A percentile compares a stretch with the other conserved stretches of the same genome.
phyloP scores from a whole-genome alignment of 2,888 invertebrate genomes.

The Melanostoma mellinum region DNA sequence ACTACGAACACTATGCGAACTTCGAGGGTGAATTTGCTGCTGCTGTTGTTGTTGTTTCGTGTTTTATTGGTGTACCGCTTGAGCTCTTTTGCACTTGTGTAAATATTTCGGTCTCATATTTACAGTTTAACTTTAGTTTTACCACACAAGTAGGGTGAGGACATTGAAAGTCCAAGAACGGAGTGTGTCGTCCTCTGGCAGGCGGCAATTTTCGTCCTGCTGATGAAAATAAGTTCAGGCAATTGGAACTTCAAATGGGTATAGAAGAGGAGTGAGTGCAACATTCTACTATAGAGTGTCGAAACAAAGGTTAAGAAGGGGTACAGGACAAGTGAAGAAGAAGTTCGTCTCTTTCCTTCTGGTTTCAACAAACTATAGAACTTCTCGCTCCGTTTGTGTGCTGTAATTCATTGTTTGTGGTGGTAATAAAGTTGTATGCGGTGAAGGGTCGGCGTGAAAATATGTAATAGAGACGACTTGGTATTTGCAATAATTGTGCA shows the following conservation, averaged over 20 bases:
- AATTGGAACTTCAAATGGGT: neutral
- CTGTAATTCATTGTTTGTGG: slow-evolving; percentile 70
- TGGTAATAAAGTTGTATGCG: slow-evolving; percentile 62
- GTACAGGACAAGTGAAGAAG: slow-evolving; percentile 23
- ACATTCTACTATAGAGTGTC: slow-evolving; percentile 50
- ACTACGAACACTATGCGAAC: slow-evolving; percentile 7
- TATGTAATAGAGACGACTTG: slow-evolving; percentile 60
- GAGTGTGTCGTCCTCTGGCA: slow-evolving; percentile 32
- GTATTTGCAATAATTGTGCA: slow-evolving; percentile 70
- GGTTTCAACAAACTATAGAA: neutral
- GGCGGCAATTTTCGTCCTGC: slow-evolving; percentile 53
- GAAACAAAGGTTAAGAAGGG: slow-evolving; percentile 65
- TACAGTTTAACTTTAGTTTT: slow-evolving; percentile 69
- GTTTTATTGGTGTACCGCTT: slow-evolving; percentile 68
- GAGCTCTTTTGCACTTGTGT: slow-evolving; percentile 70
- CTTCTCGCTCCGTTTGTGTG: slow-evolving; percentile 28
- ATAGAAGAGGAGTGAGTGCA: slow-evolving; percentile 7
- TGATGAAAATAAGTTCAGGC: slow-evolving; percentile 20
- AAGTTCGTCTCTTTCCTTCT: slow-evolving; percentile 25
- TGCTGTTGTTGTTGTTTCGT: slow-evolving; percentile 46
- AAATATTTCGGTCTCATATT: slow-evolving; percentile 68
- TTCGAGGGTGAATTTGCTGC: slow-evolving; percentile 19
- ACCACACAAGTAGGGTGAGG: slow-evolving; percentile 35
- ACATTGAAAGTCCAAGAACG: neutral
- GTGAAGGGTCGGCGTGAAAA: slow-evolving; percentile 63